Conservation (phyloP, 2,113 vertebrate genomes). For the Urocitellus parryii region DNA sequence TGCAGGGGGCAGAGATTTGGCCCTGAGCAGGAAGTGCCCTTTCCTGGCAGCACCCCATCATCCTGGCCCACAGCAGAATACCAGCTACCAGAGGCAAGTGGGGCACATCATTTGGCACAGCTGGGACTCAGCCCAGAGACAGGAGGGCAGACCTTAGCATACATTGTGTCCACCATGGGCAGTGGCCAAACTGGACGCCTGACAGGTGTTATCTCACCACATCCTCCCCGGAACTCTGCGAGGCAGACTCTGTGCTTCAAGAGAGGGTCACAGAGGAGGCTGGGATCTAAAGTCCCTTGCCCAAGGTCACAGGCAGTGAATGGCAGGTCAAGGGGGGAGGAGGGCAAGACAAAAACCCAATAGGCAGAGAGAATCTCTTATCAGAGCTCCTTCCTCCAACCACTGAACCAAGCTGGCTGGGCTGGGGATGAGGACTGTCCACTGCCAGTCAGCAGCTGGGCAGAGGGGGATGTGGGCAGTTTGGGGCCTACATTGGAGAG, state of each 20-base stretch:
- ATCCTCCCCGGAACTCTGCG: background rate
- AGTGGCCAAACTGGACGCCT: background rate
- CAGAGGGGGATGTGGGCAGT: rapidly evolving
- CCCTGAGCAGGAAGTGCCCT: background rate
- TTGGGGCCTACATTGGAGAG: background rate
- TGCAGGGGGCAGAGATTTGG: background rate
- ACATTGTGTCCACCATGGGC: background rate
- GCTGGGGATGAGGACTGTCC: background rate
- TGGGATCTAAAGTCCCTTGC: background rate
- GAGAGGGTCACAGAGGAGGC: background rate
- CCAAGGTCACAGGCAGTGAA: background rate
- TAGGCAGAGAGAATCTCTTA: background rate
- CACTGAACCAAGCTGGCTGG: background rate
- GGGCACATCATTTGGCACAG: background rate
- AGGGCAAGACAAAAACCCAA: background rate
- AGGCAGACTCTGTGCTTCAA: background rate
- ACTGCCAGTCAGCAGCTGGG: background rate
- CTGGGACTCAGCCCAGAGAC: background rate
- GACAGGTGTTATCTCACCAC: background rate
- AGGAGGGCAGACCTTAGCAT: background rate
- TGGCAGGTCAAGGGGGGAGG: background rate
- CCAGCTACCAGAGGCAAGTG: background rate
- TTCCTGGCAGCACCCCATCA: background rate
- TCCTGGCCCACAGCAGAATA: background rate
- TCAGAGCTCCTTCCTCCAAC: background rate